Evolutionary conservation across 2,797 vertebrate species (phyloP).

Genomic region (Anisognathus igniventris): DNA sequence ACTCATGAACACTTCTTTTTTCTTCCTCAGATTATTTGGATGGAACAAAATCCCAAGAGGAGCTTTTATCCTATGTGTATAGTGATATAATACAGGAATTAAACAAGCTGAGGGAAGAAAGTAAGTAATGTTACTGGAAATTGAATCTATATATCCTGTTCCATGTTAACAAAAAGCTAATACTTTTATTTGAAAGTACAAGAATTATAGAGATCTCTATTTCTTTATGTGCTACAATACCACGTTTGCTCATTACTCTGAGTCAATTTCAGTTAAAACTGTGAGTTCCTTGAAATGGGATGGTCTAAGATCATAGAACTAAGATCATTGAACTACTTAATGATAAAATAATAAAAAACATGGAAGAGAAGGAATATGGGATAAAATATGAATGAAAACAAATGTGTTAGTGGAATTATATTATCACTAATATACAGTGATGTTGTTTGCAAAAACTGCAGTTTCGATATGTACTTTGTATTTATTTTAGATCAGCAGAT

Average conservation of each 20-base stretch:
- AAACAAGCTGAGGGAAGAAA: constrained; percentile 53
- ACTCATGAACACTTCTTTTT: neutral
- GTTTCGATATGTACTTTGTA: neutral
- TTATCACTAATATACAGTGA: neutral
- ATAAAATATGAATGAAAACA: neutral
- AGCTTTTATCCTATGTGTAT: constrained; percentile 77
- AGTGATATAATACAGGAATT: constrained; percentile 76
- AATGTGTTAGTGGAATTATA: neutral
- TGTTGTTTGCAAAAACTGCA: neutral
- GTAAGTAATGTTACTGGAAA: constrained; percentile 61
- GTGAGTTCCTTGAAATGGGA: neutral
- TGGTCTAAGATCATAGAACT: neutral
- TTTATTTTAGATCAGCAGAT: constrained; percentile 27
- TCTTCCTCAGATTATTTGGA: constrained; percentile 82
- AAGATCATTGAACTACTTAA: neutral
- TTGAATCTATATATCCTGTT: neutral
- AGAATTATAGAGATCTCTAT: neutral
- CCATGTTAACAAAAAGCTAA: neutral
- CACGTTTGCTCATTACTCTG: neutral
- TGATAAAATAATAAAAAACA: neutral
- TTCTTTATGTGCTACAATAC: neutral
- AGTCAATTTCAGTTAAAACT: neutral
- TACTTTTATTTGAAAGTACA: neutral
- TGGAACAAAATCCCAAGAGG: constrained; percentile 82
- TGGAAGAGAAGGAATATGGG: neutral